Conservation (phyloP, 2,888 invertebrate species). For the Tipula confusa region DNA sequence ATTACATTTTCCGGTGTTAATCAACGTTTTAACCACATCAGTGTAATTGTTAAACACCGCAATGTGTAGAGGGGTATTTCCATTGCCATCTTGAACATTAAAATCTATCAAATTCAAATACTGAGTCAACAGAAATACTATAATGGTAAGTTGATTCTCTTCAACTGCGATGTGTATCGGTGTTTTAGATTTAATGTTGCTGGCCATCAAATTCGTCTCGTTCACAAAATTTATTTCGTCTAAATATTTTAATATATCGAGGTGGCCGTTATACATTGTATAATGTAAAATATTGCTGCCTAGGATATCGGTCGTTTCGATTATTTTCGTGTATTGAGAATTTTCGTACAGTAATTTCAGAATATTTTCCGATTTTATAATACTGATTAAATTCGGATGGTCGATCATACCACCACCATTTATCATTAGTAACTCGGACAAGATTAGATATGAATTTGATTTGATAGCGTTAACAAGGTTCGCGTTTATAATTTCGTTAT, state of each 20-base stretch:
- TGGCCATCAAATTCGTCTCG: neutral
- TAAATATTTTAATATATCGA: neutral
- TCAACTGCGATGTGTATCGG: neutral
- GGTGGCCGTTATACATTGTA: neutral
- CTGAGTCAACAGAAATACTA: neutral
- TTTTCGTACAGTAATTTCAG: neutral
- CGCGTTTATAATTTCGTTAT: neutral
- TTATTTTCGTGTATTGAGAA: neutral
- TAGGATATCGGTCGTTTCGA: neutral
- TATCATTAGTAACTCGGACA: neutral
- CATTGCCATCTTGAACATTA: neutral
- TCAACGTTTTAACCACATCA: neutral
- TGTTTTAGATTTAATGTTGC: neutral
- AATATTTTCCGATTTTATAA: neutral
- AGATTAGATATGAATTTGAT: neutral
- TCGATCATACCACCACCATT: neutral
- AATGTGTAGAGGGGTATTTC: neutral
- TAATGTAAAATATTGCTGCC: neutral
- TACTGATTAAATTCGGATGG: neutral
- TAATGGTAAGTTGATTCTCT: neutral
- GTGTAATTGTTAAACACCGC: neutral
- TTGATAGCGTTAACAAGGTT: neutral
- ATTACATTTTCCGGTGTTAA: neutral
- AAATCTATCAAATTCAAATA: neutral
- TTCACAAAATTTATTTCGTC: neutral